phyloP scores from a whole-genome alignment of 1,140 invertebrate genomes.

The Drosophila kikkawai region DNA sequence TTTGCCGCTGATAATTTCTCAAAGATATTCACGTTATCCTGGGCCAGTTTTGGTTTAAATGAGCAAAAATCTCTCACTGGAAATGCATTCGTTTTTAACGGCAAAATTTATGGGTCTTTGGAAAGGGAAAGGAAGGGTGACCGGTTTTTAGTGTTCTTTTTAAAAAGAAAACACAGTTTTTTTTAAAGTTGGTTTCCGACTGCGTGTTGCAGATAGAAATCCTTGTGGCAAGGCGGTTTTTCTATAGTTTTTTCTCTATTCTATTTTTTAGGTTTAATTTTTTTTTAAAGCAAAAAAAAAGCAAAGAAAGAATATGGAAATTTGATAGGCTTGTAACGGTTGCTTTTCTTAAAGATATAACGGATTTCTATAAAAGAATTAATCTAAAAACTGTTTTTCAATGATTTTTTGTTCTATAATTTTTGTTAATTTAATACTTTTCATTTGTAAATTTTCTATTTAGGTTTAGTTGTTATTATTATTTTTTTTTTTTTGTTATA shows the following conservation, averaged over 20 bases:
- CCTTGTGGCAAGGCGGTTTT: conserved; percentile 35
- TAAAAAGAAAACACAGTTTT: neutral
- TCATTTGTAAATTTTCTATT: neutral
- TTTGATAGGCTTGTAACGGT: conserved; percentile 49
- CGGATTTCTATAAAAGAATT: neutral
- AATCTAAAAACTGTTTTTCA: neutral
- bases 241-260: neutral
- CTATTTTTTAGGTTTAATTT: neutral
- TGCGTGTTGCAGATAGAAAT: conserved; percentile 79
- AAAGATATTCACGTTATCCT: conserved; percentile 54
- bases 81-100: conserved; percentile 80
- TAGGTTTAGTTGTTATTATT: neutral
- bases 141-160: conserved; percentile 11
- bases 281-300: conserved; percentile 13
- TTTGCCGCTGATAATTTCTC: conserved; percentile 48
- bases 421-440: neutral
- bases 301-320: conserved; percentile 43
- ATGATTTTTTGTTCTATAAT: neutral
- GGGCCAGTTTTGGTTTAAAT: conserved; percentile 74
- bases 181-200: conserved; percentile 41
- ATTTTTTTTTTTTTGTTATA: neutral
- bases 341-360: neutral
- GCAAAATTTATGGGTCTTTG: conserved; percentile 70
- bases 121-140: conserved; percentile 49
- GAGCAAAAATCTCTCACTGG: conserved; percentile 68